These are phyloP conservation scores for Luperina testacea DNA, from an alignment of 2,888 invertebrate species.

Conservation along the genomic window DNA sequence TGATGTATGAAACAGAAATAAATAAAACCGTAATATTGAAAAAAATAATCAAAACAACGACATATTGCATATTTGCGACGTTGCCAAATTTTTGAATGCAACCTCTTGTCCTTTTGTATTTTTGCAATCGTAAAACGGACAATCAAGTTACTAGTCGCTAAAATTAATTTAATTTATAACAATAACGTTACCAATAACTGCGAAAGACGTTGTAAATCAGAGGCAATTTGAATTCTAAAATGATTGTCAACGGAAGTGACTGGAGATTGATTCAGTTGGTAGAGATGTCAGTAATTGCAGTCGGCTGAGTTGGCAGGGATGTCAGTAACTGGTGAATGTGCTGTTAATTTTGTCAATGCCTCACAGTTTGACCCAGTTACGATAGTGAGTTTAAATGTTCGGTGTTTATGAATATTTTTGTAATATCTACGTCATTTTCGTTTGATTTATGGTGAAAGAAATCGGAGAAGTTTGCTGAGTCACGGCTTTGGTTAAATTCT, in stretches of 20 bases:
- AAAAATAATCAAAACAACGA: not conserved
- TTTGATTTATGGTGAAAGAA: conserved; percentile 15
- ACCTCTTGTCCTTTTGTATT: not conserved
- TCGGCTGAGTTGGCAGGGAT: conserved; percentile 35
- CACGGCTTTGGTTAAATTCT: not conserved
- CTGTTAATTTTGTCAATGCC: conserved; percentile 29
- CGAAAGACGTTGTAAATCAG: conserved; percentile 20
- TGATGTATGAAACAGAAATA: not conserved
- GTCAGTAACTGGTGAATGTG: conserved; percentile 25
- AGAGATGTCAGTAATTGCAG: conserved; percentile 21
- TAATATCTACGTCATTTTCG: conserved; percentile 6
- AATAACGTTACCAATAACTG: conserved; percentile 24
- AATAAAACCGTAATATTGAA: not conserved
- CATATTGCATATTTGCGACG: not conserved
- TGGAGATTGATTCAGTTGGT: conserved; percentile 45
- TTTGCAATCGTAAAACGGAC: not conserved
- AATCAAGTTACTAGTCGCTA: not conserved
- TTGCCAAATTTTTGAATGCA: not conserved
- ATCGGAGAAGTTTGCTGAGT: conserved; percentile 1
- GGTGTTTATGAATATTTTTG: conserved; percentile 18
- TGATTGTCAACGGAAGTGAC: conserved; percentile 31
- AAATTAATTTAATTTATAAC: not conserved
- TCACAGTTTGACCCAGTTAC: conserved; percentile 54
- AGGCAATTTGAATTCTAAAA: conserved; percentile 57
- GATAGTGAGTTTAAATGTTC: conserved; percentile 23